phyloP scores from a whole-genome alignment of 2,113 vertebrate genomes.

The Dendrocopos noguchii region DNA sequence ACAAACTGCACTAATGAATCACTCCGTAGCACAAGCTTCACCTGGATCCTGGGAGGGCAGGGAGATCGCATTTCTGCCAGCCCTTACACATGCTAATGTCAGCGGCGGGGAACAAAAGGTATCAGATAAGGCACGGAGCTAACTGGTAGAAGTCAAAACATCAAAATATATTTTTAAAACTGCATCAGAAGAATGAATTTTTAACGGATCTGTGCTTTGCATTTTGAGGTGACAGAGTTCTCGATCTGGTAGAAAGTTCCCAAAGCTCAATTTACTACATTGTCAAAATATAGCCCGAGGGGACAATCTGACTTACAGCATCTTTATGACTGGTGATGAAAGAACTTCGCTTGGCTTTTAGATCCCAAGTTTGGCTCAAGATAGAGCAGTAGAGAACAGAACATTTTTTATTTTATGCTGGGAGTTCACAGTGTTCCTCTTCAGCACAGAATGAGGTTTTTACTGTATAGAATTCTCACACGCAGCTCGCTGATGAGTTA shows the following conservation, averaged over 20 bases:
- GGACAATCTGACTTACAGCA: constrained; percentile 65
- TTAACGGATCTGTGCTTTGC: constrained; percentile 10
- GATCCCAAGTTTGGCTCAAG: constrained; percentile 59
- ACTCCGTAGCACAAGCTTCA: background rate
- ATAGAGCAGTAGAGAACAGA: constrained; percentile 47
- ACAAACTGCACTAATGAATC: background rate
- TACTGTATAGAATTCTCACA: constrained; percentile 50
- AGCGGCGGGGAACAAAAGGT: constrained; percentile 15
- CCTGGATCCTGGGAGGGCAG: background rate
- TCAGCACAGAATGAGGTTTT: constrained; percentile 52
- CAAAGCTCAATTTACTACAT: constrained; percentile 44
- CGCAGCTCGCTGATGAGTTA: constrained; percentile 2
- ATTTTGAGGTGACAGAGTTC: constrained; percentile 64
- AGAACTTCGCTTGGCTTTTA: constrained; percentile 58
- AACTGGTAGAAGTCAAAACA: constrained; percentile 35
- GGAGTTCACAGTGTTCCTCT: constrained; percentile 50
- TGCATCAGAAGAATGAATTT: constrained; percentile 38
- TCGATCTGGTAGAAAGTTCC: constrained; percentile 61
- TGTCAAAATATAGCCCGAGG: constrained; percentile 62
- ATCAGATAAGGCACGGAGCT: constrained; percentile 12
- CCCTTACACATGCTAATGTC: background rate
- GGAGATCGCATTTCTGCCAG: constrained; percentile 5
- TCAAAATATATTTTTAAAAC: constrained; percentile 28
- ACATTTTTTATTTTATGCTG: constrained; percentile 57
- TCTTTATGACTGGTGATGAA: constrained; percentile 64